Evolutionary conservation across 2,797 vertebrate species (phyloP).

Genomic region (Myotis vivesi): DNA sequence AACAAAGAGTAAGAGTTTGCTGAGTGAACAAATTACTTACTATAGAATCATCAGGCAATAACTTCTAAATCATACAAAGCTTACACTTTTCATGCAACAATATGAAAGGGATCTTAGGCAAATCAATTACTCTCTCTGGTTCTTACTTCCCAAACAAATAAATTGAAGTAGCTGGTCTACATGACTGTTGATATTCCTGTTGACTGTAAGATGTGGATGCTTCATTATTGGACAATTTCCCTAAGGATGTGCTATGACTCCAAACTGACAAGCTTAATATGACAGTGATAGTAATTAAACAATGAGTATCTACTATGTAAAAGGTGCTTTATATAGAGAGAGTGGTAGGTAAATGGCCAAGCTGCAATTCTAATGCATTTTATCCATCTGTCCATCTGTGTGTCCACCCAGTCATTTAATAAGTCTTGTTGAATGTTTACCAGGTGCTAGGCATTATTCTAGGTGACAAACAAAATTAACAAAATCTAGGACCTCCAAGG

Average conservation of each 20-base stretch:
- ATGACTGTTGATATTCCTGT: background rate
- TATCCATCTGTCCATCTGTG: background rate
- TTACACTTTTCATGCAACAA: background rate
- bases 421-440: background rate
- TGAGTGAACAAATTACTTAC: background rate
- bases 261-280: background rate
- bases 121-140: background rate
- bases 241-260: background rate
- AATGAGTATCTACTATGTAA: background rate
- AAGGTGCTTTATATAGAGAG: background rate
- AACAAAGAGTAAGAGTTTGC: background rate
- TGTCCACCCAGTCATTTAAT: background rate
- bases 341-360: background rate
- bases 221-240: background rate
- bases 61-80: background rate
- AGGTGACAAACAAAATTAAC: background rate
- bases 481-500: background rate
- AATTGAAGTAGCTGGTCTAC: background rate
- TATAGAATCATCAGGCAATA: background rate
- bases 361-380: background rate
- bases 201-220: background rate
- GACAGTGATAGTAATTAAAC: background rate
- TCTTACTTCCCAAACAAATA: conserved; percentile 1
- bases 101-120: background rate
- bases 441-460: background rate